phyloP scores from a whole-genome alignment of 2,797 vertebrate species.

The Rousettus madagascariensis region DNA sequence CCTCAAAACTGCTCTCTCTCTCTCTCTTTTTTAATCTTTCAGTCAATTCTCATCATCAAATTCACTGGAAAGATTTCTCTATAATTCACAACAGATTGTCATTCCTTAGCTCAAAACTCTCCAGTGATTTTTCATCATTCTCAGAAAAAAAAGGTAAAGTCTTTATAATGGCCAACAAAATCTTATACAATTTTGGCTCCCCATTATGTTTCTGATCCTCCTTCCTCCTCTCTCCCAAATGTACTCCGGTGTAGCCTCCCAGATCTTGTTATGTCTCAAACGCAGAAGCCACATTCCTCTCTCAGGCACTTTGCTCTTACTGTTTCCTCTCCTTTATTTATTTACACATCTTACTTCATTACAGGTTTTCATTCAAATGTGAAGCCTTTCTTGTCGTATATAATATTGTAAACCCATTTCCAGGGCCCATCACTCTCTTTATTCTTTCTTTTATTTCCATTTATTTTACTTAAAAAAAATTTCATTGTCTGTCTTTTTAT shows the following conservation, averaged over 20 bases:
- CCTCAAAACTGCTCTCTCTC: background rate
- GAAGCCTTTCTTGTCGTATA: background rate
- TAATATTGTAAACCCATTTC: background rate
- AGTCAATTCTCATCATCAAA: conserved; percentile 16
- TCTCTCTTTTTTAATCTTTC: background rate
- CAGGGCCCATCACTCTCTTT: background rate
- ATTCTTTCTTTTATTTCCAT: background rate
- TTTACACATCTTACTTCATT: background rate
- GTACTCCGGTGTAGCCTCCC: background rate
- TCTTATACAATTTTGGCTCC: background rate
- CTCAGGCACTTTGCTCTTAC: background rate
- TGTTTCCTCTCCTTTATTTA: background rate
- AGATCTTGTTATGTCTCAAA: background rate
- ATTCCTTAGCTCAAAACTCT: background rate
- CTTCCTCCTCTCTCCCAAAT: background rate
- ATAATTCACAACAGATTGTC: background rate
- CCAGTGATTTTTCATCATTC: background rate
- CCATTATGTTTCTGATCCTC: background rate
- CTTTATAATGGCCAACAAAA: background rate
- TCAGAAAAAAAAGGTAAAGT: background rate
- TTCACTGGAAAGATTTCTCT: background rate
- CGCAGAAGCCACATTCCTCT: background rate
- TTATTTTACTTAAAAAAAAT: background rate
- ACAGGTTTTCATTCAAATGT: background rate
- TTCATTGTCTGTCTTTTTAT: background rate